Conservation (phyloP, 30 jellyfish, hydroid and myxozoan genomes). For the Clytia hemisphaerica region DNA sequence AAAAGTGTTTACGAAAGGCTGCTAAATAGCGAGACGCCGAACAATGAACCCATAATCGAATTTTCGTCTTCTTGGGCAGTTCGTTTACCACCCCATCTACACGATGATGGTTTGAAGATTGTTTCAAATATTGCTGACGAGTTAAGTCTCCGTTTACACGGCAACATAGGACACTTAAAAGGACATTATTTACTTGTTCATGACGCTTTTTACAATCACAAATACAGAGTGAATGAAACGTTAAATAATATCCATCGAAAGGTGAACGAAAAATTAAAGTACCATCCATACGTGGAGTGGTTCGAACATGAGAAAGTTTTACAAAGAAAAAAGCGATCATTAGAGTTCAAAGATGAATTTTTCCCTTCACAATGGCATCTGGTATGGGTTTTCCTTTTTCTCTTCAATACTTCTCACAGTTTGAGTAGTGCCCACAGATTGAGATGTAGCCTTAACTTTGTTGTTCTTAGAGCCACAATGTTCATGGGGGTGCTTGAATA, state of each 20-base stretch:
- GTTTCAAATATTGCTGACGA: constrained; percentile 61
- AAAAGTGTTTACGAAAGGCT: too few species aligned
- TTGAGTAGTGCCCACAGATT: background rate
- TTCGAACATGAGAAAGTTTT: constrained; percentile 68
- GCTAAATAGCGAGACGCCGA: background rate
- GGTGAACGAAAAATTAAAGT: constrained; percentile 29
- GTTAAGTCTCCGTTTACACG: constrained; percentile 62
- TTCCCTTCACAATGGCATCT: constrained; percentile 99
- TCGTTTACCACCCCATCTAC: constrained; percentile 24
- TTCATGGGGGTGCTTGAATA: too few species aligned
- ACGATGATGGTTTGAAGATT: background rate
- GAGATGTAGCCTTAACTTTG: background rate
- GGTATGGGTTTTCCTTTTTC: constrained; percentile 32
- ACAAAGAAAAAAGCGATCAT: constrained; percentile 63
- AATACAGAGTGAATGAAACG: background rate
- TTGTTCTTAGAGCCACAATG: too few species aligned
- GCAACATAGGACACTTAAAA: constrained; percentile 89
- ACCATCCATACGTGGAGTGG: constrained; percentile 84
- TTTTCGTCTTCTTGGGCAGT: constrained; percentile 82
- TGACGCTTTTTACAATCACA: constrained; percentile 49
- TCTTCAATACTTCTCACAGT: background rate
- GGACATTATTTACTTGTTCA: constrained; percentile 87
- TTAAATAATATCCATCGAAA: constrained; percentile 15
- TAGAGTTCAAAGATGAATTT: constrained; percentile 90
- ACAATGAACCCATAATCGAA: background rate